phyloP scores from a whole-genome alignment of 2,113 vertebrate genomes.

The Naja naja region DNA sequence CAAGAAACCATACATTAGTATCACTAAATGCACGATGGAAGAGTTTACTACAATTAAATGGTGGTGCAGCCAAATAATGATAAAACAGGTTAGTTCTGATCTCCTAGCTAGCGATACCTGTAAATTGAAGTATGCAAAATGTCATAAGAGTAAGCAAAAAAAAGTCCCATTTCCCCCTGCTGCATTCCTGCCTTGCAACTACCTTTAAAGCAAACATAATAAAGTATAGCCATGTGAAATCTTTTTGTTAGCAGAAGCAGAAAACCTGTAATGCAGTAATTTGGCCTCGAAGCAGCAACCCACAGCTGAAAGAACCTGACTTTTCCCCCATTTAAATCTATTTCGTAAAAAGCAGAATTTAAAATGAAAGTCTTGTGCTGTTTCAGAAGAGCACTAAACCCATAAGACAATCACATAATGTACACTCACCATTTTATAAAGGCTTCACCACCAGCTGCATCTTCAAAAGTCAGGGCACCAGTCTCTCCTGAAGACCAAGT shows the following conservation, averaged over 20 bases:
- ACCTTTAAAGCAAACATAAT: neutral
- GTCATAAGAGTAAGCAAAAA: neutral
- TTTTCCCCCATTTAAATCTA: neutral
- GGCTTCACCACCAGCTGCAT: neutral
- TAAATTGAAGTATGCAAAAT: neutral
- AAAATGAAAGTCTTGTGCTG: neutral
- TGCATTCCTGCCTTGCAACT: neutral
- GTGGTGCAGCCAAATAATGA: neutral
- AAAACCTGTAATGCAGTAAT: neutral
- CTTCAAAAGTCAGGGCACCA: neutral
- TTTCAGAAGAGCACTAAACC: neutral
- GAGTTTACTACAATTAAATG: neutral
- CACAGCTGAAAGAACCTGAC: neutral
- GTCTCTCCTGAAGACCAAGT: neutral
- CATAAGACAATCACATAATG: neutral
- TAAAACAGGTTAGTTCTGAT: neutral
- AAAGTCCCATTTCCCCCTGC: neutral
- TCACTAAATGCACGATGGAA: neutral
- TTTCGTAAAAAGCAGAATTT: neutral
- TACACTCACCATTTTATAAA: neutral
- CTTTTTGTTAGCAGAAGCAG: neutral
- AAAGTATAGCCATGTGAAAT: neutral
- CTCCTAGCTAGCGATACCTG: neutral
- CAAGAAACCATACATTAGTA: neutral
- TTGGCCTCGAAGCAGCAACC: neutral